Base-by-base conservation (phyloP, 2,113 vertebrate species). In the Anser brachyrhynchus region DNA sequence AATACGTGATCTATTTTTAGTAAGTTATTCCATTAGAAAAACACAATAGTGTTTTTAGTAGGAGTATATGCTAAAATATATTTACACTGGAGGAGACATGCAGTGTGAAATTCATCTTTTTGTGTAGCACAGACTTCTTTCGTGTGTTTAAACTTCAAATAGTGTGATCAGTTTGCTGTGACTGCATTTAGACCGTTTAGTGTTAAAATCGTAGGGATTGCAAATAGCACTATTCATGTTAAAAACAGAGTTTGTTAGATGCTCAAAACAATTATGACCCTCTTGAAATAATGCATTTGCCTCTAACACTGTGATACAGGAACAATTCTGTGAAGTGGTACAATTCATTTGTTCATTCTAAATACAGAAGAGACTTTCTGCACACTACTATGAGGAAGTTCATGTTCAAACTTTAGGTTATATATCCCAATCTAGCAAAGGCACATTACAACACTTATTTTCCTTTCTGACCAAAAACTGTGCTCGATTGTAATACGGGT, bases 221-320 rank as follows among this genome's bases (percentile, higher is more conserved):
- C 29, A 58, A 70, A 57, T 80, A 69, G 75, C 65, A 55, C 72
- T 70, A 23, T n/a, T 87, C 11, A 2, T 52, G 57, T 89, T 74
- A 41, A 70, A 70, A 73, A 37, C 10, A 69, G 54, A 71, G n/a
- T n/a, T 76, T 82, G 71, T 79, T 66, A 64, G 57, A 90, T 74
- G 16, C 58, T 92, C 35, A 71, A 51, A 86, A 89, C 31, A 82
- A 37, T 74, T 89, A 58, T 20, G 70, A 87, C 80, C 85, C 72
- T 72, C 39, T 71, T 87, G 77, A 89, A 94, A 84, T 94, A 90
- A 93, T 58, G 80, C 59, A 87, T 92, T 96, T 94, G 96, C 92
- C 95, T 97, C 83, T 90, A 96, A 96, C 97, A 97, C 97, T 97
- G 97, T 98, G 97, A 97, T 94, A 92, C 33, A 91, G 77, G 87